phyloP scores from a whole-genome alignment of 2,113 vertebrate species.

The Danionella cerebrum region DNA sequence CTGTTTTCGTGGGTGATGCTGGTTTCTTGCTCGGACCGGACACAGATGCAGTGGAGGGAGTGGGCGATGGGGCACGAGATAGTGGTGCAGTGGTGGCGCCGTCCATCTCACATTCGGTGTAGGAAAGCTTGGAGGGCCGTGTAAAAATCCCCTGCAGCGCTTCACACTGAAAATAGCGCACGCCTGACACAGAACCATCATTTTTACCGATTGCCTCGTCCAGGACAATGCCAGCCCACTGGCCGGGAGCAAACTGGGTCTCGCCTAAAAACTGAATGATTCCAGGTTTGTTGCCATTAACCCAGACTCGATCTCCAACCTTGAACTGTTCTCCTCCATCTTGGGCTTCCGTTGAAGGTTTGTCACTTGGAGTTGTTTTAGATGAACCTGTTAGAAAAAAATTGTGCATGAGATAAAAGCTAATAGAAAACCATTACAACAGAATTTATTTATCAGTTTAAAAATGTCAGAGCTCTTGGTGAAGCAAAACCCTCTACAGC shows the following conservation, averaged over 20 bases:
- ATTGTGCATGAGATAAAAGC: background rate
- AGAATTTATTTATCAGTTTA: too few relatives aligned
- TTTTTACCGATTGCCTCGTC: slow-evolving; percentile 98
- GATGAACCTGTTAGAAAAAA: slow-evolving; percentile 22
- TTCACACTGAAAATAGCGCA: slow-evolving; percentile 94
- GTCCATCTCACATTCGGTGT: slow-evolving; percentile 82
- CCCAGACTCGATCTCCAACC: slow-evolving; percentile 94
- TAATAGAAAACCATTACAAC: too few relatives aligned
- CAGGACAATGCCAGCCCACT: slow-evolving; percentile 94
- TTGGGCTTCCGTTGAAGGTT: slow-evolving; percentile 48
- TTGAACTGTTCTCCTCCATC: slow-evolving; percentile 73
- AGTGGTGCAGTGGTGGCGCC: slow-evolving; percentile 68
- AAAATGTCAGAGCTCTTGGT: too few relatives aligned
- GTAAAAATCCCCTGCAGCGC: slow-evolving; percentile 90
- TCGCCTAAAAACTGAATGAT: slow-evolving; percentile 91
- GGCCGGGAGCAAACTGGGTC: slow-evolving; percentile 92
- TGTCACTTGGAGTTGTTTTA: slow-evolving; percentile 60
- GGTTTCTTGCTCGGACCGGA: slow-evolving; percentile 49
- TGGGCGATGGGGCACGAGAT: slow-evolving; percentile 77
- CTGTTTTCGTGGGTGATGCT: slow-evolving; percentile 37
- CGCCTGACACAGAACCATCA: slow-evolving; percentile 89
- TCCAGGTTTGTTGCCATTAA: slow-evolving; percentile 94
- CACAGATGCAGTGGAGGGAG: slow-evolving; percentile 56
- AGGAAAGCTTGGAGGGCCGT: slow-evolving; percentile 84
- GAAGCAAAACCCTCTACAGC: too few relatives aligned